Evolutionary conservation across 2,113 vertebrate genomes (phyloP).

Genomic region (Cisticola juncidis): DNA sequence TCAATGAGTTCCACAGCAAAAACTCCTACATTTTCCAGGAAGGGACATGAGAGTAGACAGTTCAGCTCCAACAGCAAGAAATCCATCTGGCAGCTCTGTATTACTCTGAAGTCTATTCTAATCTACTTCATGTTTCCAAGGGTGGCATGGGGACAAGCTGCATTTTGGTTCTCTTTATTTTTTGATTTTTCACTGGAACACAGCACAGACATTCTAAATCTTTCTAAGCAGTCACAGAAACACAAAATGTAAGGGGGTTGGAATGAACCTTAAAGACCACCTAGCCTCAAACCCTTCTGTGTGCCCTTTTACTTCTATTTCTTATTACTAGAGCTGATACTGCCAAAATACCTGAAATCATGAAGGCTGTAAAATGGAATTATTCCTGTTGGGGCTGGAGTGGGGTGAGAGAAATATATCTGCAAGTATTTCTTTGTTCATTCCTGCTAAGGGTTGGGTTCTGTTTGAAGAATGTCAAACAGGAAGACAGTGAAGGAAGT

Average conservation of each 20-base stretch:
- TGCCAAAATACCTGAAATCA: not conserved
- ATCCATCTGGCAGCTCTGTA: not conserved
- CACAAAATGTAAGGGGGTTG: not conserved
- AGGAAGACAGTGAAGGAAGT: not conserved
- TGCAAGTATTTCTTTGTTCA: not conserved
- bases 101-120: not conserved
- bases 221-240: not conserved
- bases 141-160: not conserved
- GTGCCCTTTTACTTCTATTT: not conserved
- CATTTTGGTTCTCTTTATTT: not conserved
- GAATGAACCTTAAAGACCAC: not conserved
- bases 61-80: not conserved
- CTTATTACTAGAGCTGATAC: not conserved
- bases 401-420: rapidly evolving
- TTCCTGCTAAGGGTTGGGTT: not conserved
- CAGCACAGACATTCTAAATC: rapidly evolving
- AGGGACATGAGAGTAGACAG: not conserved
- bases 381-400: not conserved
- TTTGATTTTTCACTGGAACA: not conserved
- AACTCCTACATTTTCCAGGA: not conserved
- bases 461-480: not conserved
- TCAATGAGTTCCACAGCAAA: not conserved
- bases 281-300: rapidly evolving
- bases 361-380: not conserved
- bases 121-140: not conserved